These are phyloP conservation scores for Delichon dasypus DNA, from an alignment of 2,797 vertebrate species.

Conservation along the genomic window DNA sequence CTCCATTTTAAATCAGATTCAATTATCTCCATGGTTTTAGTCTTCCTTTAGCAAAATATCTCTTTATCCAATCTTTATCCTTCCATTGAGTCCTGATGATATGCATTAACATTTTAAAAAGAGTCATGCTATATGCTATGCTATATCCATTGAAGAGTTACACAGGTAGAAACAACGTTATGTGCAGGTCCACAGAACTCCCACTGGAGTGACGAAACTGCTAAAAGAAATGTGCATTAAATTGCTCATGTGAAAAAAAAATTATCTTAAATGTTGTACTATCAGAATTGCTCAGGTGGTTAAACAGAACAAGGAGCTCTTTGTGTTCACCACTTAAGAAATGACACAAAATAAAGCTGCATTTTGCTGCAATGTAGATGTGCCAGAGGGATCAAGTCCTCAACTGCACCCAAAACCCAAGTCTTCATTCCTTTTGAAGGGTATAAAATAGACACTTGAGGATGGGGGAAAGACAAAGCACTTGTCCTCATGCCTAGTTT, in stretches of 20 bases:
- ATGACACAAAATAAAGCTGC: background rate
- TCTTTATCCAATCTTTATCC: slow-evolving; percentile 12
- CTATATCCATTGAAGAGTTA: background rate
- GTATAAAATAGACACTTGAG: background rate
- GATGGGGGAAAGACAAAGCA: background rate
- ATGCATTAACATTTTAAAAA: background rate
- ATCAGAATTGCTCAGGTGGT: background rate
- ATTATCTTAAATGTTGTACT: background rate
- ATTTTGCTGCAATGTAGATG: background rate
- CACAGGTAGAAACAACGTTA: background rate
- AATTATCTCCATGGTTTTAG: background rate
- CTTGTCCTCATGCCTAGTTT: background rate
- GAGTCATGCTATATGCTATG: background rate
- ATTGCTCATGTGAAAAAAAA: background rate
- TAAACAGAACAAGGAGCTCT: background rate
- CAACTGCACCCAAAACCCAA: background rate
- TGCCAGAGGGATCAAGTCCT: background rate
- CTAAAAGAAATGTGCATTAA: background rate
- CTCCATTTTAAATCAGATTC: background rate
- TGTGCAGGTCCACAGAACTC: background rate
- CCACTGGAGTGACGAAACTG: background rate
- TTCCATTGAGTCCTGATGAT: slow-evolving; percentile 5
- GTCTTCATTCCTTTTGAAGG: background rate
- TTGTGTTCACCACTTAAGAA: background rate
- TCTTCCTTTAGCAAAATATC: slow-evolving; percentile 14